Percentiles rank a stretch among this genome's conserved stretches.
phyloP scores from a whole-genome alignment of 2,797 vertebrate genomes.

The Phrynocephalus guinanensis region DNA sequence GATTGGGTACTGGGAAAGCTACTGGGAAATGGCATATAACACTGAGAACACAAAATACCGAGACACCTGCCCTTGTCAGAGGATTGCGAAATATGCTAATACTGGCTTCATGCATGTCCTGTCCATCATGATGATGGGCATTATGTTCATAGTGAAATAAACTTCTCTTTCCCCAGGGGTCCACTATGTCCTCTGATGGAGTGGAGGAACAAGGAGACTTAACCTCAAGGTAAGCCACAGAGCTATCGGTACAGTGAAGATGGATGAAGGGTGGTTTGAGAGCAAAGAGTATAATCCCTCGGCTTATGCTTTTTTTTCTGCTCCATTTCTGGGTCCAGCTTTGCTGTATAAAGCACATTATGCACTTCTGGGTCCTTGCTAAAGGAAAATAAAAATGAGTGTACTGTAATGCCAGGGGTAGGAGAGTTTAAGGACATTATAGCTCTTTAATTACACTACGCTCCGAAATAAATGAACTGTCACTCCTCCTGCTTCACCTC shows the following conservation, averaged over 20 bases:
- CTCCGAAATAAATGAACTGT: constrained; percentile 58
- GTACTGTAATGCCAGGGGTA: constrained; percentile 57
- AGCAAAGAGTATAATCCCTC: constrained; percentile 31
- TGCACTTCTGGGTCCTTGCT: constrained; percentile 24
- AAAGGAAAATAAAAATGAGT: rapidly evolving
- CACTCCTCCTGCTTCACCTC: constrained; percentile 49
- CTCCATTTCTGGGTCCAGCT: constrained; percentile 26
- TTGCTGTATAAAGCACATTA: constrained; percentile 24
- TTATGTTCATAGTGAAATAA: constrained; percentile 63
- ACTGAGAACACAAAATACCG: not conserved
- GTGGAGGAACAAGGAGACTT: constrained; percentile 50
- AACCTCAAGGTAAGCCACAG: constrained; percentile 32
- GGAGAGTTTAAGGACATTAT: constrained; percentile 56
- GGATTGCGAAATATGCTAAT: not conserved
- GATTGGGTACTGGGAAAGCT: too few relatives aligned
- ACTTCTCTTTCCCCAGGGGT: constrained; percentile 34
- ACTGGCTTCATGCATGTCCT: not conserved
- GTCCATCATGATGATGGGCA: constrained; percentile 7
- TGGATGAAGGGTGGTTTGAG: constrained; percentile 21
- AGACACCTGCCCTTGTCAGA: too few relatives aligned
- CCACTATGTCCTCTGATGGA: constrained; percentile 35
- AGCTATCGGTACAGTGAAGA: not conserved
- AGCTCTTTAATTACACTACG: constrained; percentile 68
- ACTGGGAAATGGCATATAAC: not conserved
- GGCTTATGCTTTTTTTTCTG: not conserved